phyloP scores from a whole-genome alignment of 1,140 invertebrate species.

The Diorhabda elongata region DNA sequence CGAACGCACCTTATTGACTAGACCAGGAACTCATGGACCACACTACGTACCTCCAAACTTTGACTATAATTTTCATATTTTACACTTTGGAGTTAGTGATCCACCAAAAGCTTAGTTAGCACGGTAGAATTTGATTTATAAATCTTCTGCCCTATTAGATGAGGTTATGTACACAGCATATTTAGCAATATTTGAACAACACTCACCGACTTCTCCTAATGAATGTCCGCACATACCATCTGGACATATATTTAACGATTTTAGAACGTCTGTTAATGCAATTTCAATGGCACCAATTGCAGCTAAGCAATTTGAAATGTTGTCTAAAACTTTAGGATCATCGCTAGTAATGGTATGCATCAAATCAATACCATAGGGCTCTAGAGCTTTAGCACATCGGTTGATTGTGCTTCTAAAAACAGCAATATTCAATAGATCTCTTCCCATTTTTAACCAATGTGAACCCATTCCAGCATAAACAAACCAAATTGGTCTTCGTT shows the following conservation, averaged over 20 bases:
- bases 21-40: too few species aligned
- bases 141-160: too few species aligned
- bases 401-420: conserved; percentile 71
- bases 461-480: conserved; percentile 94
- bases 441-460: conserved; percentile 91
- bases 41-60: too few species aligned
- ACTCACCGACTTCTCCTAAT: conserved; percentile 67
- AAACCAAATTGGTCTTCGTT: conserved; percentile 82
- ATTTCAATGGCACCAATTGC: conserved; percentile 90
- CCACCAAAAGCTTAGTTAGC: too few species aligned
- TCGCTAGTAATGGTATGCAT: conserved; percentile 70
- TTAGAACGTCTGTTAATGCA: conserved; percentile 79
- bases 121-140: too few species aligned
- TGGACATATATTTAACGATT: conserved; percentile 67
- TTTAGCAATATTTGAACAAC: neutral
- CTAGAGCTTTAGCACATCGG: conserved; percentile 67
- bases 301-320: conserved; percentile 82
- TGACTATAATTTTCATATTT: too few species aligned
- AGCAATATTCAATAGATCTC: conserved; percentile 72
- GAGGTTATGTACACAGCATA: too few species aligned
- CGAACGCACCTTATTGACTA: too few species aligned
- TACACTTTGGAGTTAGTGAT: too few species aligned
- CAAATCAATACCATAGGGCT: conserved; percentile 72
- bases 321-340: conserved; percentile 68
- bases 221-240: conserved; percentile 94